phyloP scores from a whole-genome alignment of 2,113 vertebrate genomes.

The Cacatua alba region DNA sequence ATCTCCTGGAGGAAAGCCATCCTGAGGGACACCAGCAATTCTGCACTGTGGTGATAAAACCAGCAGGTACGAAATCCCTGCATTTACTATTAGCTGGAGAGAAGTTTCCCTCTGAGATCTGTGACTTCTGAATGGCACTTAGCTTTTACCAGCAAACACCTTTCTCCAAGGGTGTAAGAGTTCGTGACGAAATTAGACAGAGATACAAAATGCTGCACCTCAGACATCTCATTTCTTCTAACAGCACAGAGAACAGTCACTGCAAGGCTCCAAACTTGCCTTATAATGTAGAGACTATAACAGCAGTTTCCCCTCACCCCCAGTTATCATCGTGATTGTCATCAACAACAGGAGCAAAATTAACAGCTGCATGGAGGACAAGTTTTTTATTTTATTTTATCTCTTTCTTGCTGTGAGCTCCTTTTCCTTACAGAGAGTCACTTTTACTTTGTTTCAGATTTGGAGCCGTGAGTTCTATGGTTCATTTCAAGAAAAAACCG shows the following conservation, averaged over 20 bases:
- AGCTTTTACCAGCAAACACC: neutral
- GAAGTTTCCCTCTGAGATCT: neutral
- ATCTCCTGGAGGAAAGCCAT: neutral
- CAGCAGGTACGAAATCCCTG: neutral
- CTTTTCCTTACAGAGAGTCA: neutral
- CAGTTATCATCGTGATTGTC: neutral
- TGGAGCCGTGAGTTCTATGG: rapidly evolving
- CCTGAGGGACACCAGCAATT: neutral
- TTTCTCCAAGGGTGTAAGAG: neutral
- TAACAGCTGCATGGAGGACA: rapidly evolving
- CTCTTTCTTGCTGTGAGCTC: neutral
- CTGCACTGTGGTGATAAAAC: neutral
- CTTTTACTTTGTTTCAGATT: neutral
- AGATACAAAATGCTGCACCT: neutral
- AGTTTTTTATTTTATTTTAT: neutral
- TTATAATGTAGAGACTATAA: neutral
- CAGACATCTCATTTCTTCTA: neutral
- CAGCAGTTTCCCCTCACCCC: rapidly evolving
- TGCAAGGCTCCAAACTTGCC: neutral
- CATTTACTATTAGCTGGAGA: neutral
- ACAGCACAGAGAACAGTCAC: neutral
- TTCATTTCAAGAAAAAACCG: neutral
- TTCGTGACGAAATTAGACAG: neutral
- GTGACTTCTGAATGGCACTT: neutral
- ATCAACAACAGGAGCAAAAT: neutral